phyloP scores from a whole-genome alignment of 2,797 vertebrate genomes.

The Aphelocoma californica region DNA sequence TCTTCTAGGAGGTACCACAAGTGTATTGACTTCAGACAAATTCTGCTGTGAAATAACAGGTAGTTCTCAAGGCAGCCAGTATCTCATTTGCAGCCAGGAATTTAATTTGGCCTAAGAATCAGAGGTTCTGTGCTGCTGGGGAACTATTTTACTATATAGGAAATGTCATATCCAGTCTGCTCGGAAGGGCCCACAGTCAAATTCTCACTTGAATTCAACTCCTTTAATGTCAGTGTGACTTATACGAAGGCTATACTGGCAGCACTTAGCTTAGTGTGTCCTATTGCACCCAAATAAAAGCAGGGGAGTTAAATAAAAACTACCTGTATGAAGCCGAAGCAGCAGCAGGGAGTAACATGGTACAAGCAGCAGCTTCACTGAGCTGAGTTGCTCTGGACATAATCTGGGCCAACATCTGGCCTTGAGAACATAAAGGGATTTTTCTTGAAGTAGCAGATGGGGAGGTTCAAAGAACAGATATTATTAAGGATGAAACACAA shows the following conservation, averaged over 20 bases:
- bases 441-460: slow-evolving; percentile 23
- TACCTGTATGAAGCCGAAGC: neutral
- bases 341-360: neutral
- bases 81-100: slow-evolving; percentile 5
- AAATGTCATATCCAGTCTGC: neutral
- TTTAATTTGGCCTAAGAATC: slow-evolving; percentile 2
- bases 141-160: neutral
- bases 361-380: neutral
- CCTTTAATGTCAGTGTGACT: neutral
- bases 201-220: neutral
- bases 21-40: neutral
- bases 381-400: neutral
- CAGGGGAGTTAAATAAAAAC: neutral
- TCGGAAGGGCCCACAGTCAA: neutral
- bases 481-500: neutral
- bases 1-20: neutral
- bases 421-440: neutral
- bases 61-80: neutral
- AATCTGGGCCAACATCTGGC: slow-evolving; percentile 43
- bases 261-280: neutral
- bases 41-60: neutral
- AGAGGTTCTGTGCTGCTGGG: neutral
- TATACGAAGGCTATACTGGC: neutral
- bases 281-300: neutral
- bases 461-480: slow-evolving; percentile 7